Base-by-base conservation (phyloP, 2,113 vertebrate genomes). In the Gorsachius goisagi region DNA sequence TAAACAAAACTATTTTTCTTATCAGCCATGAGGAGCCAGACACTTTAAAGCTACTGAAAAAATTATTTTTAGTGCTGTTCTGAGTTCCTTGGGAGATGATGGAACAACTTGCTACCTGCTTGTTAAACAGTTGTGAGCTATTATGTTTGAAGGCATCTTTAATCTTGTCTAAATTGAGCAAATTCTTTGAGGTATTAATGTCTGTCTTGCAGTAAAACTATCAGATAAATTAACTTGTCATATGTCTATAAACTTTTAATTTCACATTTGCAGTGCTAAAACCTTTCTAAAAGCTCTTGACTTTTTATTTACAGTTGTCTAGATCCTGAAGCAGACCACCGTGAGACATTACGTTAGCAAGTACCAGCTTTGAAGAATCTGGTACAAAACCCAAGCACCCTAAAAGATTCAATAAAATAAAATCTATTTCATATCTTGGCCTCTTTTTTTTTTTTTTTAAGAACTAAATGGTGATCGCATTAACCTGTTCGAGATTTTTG, bases 281-380 rank as follows among this genome's bases (percentile, higher is more conserved):
- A 80, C 24, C 10, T 75, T 91, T 52, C 60, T 92, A 52, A 96
- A 86, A 91, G 24, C 32, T 76, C 21, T 75, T 41, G n/a, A 82
- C 44, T 19, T 88, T 62, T 83, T 79, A 27, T 87, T 97, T 93
- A 52, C 94, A 97, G 96, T 88, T 97, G 41, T 76, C 81, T 89
- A 82, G 55, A 76, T 88, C 50, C 62, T 62, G 37, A 32, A 39
- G 52, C 49, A 78, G 84, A 19, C 37, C 6, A 62, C n/a, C 27
- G 11, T 3, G 35, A 88, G 68, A 60, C 17, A 26, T 35, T 18
- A 2, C 67, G 75, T 47, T 64, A 52, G 35, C 56, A 60, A 19
- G 33, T 56, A 56, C 33, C 28, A n/a, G 16, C 47, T n/a, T n/a
- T 32, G 47, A 84, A 63, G 60, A 72, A 39, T 53, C 81, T 81